Evolutionary conservation across 2,113 vertebrate species (phyloP).

Genomic region (Paedocypris sp.): DNA sequence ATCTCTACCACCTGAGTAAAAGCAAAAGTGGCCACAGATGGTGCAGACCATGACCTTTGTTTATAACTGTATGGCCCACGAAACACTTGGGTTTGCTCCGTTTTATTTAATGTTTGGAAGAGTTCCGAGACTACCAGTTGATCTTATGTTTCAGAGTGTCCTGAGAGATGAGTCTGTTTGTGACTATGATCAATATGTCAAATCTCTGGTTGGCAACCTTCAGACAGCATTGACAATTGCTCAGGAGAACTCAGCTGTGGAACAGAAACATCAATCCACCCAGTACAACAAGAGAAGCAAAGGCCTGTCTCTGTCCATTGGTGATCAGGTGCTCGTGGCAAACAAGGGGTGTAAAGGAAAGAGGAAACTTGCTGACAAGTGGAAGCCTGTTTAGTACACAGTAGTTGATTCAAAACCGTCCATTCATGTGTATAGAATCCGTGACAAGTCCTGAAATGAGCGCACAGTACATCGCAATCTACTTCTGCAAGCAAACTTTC

Average conservation of each 20-base stretch:
- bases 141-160: not conserved
- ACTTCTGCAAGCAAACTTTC: slow-evolving; percentile 16
- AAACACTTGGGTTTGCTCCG: not conserved
- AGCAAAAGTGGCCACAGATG: slow-evolving; percentile 18
- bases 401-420: slow-evolving; percentile 2
- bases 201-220: not conserved
- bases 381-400: not conserved
- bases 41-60: slow-evolving; percentile 16
- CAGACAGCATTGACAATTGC: not conserved
- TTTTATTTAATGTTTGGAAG: slow-evolving; percentile 32
- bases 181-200: not conserved
- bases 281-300: not conserved
- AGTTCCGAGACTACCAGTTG: slow-evolving; percentile 13
- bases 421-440: slow-evolving; percentile 1
- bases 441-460: not conserved
- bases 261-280: not conserved
- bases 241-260: not conserved
- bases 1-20: not conserved
- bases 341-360: not conserved
- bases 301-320: not conserved
- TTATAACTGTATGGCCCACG: not conserved
- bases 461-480: not conserved
- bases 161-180: not conserved
- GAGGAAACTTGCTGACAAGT: slow-evolving; percentile 17
- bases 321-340: not conserved